Base-by-base conservation (phyloP, 2,888 invertebrate species). In the Thera obeliscata region DNA sequence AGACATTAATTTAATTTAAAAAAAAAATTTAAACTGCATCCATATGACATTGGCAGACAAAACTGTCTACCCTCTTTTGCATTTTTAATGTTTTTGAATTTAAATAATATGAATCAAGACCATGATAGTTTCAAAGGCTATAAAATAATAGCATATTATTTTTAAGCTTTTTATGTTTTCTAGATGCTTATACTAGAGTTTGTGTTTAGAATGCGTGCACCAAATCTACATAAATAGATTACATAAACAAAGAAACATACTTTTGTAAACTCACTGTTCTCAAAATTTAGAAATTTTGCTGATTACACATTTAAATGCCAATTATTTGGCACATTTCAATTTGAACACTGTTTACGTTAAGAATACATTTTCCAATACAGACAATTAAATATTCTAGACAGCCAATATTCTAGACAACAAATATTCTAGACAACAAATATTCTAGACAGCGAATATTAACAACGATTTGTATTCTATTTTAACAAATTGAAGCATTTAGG, bases 291-390 rank as follows among this genome's bases (percentile, higher is more conserved):
- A 68, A 64, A 64, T 64, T 65, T 52, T 52, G 55, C 70, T 63
- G 52, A 66, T 46, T 64, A 64, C 43, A 70, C 61, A 66, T 46
- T 55, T 48, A 75, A 78, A 74, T 77, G 87, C 89, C 88, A 86
- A 82, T 77, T 73, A 73, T 87, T 90, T 90, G 90, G 90, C 90
- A 90, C 90, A 69, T 86, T 74, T 80, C 72, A 76, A 73, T 77
- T 79, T 89, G 87, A 90, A 89, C 89, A 90, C 89, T 82, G 81
- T 73, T 72, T 63, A 66, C 56, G 46, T 55, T 66, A 64, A 66
- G 66, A 66, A 57, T 63, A 68, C 61, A 67, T 48, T 60, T 65
- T 67, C 63, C 67, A 67, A 70, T 67, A 63, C 61, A 70, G 68
- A 56, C 56, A 67, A 68, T 43, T 8, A 60, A 60, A 60, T 50